A percentile compares a stretch with the other conserved stretches of the same genome.
Conservation (phyloP, 2,888 invertebrate species). For the Ditula angustiorana region DNA sequence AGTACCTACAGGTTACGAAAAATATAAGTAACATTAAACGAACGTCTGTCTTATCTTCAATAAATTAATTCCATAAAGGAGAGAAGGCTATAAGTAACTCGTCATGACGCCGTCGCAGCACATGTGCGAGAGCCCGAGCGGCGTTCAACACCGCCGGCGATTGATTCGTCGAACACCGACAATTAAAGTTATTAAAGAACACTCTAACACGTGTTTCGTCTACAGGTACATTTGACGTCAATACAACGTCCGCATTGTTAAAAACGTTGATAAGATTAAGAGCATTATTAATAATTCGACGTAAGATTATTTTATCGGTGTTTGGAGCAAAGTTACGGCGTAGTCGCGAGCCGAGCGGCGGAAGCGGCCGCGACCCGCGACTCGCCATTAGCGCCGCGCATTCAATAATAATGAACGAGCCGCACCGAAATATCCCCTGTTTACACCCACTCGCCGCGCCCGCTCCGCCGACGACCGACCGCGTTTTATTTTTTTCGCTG, state of each 20-base stretch:
- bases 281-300: constrained; percentile 18
- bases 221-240: constrained; percentile 21
- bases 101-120: neutral
- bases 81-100: neutral
- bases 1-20: too few relatives aligned
- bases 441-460: constrained; percentile 81
- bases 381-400: constrained; percentile 80
- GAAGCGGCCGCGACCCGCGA: constrained; percentile 58
- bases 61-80: too few relatives aligned
- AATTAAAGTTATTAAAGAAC: constrained; percentile 38
- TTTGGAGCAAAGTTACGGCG: neutral
- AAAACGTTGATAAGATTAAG: constrained; percentile 35
- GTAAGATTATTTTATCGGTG: constrained; percentile 24
- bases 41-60: too few relatives aligned
- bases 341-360: neutral
- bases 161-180: constrained; percentile 32
- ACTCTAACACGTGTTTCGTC: constrained; percentile 27
- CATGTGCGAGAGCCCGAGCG: constrained; percentile 6
- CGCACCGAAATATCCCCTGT: constrained; percentile 84
- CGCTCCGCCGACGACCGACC: constrained; percentile 81
- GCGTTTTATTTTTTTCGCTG: constrained; percentile 86
- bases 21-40: too few relatives aligned
- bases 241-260: constrained; percentile 28
- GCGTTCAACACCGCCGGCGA: constrained; percentile 28
- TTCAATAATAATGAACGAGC: constrained; percentile 85